Conservation (phyloP, 2,797 vertebrate genomes). For the Ibycter americanus region DNA sequence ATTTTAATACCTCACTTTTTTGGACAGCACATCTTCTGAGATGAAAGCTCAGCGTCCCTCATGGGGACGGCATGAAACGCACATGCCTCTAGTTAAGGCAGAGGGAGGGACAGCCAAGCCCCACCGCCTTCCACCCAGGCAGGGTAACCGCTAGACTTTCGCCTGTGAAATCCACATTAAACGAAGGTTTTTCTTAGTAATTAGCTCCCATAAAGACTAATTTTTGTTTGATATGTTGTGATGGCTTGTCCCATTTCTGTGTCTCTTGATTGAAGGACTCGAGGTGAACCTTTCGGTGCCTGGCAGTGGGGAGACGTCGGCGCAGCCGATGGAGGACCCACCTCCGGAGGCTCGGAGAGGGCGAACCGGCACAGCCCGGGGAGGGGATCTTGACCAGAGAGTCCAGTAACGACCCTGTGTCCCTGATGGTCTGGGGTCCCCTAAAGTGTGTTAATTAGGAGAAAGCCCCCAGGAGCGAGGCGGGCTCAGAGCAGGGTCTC, state of each 20-base stretch:
- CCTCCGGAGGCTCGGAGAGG: accelerated
- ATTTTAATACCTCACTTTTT: neutral
- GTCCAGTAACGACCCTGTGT: accelerated
- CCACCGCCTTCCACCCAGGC: neutral
- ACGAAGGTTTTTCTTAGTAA: neutral
- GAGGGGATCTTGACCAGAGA: neutral
- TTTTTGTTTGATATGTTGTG: neutral
- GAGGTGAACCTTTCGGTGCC: neutral
- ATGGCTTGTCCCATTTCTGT: neutral
- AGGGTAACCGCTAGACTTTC: neutral
- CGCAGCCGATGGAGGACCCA: neutral
- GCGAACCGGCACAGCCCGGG: accelerated
- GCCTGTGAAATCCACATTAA: neutral
- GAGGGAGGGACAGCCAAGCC: neutral
- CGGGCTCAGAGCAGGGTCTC: neutral
- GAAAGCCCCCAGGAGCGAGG: accelerated
- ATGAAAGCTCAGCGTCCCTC: neutral
- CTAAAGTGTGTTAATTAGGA: neutral
- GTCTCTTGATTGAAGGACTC: neutral
- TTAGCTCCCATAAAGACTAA: neutral
- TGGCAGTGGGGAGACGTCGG: accelerated
- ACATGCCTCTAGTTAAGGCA: neutral
- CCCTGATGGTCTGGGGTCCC: accelerated
- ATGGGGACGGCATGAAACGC: neutral
- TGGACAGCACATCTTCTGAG: neutral